These are phyloP conservation scores for Coreoperca whiteheadi DNA, from an alignment of 2,113 vertebrate genomes.

Conservation along the genomic window DNA sequence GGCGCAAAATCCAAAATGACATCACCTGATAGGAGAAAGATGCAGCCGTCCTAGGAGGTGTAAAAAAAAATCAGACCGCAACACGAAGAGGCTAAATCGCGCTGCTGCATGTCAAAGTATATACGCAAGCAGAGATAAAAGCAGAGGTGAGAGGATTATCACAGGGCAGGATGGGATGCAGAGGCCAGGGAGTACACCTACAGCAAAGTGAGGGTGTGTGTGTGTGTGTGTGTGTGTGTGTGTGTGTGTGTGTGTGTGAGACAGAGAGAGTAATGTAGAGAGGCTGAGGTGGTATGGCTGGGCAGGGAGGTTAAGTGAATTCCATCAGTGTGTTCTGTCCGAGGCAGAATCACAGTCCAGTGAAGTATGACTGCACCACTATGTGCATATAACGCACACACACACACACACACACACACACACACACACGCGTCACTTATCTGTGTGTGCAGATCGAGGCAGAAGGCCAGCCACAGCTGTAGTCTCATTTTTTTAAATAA, in stretches of 20 bases:
- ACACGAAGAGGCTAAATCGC: constrained; percentile 34
- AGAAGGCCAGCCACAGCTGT: neutral
- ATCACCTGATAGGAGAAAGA: constrained; percentile 65
- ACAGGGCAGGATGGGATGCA: neutral
- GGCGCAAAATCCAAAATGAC: constrained; percentile 76
- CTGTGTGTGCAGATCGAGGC: neutral
- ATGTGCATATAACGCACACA: neutral
- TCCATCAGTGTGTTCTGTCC: constrained; percentile 43
- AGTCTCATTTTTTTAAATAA: neutral
- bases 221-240: neutral
- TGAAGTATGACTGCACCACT: constrained; percentile 43
- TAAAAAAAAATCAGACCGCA: constrained; percentile 33
- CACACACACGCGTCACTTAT: constrained; percentile 8
- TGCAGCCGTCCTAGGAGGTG: constrained; percentile 16
- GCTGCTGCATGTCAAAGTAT: constrained; percentile 18
- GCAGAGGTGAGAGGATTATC: constrained; percentile 20
- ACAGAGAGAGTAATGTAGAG: constrained; percentile 15
- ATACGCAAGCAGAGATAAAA: constrained; percentile 32
- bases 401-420: no score
- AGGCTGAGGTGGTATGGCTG: constrained; percentile 7
- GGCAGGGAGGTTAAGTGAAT: constrained; percentile 61
- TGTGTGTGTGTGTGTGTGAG: neutral
- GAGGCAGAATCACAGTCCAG: constrained; percentile 37
- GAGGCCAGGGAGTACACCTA: neutral
- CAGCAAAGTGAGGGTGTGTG: constrained; percentile 4